Conservation (phyloP, 1,140 invertebrate genomes). For the Drosophila truncata region DNA sequence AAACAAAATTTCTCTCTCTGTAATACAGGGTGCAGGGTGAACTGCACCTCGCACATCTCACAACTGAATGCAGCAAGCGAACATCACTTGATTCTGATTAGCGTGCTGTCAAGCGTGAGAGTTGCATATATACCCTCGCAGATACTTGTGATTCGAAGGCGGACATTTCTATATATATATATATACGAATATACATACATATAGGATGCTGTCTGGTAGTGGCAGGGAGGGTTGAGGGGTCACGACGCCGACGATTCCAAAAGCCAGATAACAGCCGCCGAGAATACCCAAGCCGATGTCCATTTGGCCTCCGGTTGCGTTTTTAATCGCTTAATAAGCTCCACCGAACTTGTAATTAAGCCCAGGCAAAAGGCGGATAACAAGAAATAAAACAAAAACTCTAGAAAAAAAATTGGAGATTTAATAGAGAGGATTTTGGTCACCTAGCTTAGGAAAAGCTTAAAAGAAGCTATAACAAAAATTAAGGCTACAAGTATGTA, state of each 20-base stretch:
- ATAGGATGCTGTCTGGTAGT: background rate
- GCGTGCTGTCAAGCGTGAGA: constrained; percentile 82
- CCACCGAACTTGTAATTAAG: constrained; percentile 64
- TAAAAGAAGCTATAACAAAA: too few species aligned
- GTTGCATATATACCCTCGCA: constrained; percentile 48
- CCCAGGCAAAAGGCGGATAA: constrained; percentile 33
- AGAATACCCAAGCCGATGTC: constrained; percentile 26
- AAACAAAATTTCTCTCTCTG: background rate
- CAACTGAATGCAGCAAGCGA: constrained; percentile 64
- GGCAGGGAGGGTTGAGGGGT: constrained; percentile 15
- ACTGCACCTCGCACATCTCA: constrained; percentile 35
- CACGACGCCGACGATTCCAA: constrained; percentile 58
- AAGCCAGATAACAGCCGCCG: constrained; percentile 44
- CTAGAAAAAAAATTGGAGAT: background rate
- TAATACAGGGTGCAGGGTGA: constrained; percentile 16
- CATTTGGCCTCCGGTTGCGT: constrained; percentile 50
- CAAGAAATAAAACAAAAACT: background rate
- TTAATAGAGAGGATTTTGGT: background rate
- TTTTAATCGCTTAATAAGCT: constrained; percentile 76
- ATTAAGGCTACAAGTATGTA: background rate
- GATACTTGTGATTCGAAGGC: constrained; percentile 8
- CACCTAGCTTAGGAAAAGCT: background rate
- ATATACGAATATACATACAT: background rate
- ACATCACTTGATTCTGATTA: constrained; percentile 84
- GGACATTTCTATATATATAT: constrained; percentile 1